Percentiles rank a stretch among this genome's conserved stretches.
Evolutionary conservation across 2,888 invertebrate genomes (phyloP).

Genomic region (Tetragonula carbonaria): DNA sequence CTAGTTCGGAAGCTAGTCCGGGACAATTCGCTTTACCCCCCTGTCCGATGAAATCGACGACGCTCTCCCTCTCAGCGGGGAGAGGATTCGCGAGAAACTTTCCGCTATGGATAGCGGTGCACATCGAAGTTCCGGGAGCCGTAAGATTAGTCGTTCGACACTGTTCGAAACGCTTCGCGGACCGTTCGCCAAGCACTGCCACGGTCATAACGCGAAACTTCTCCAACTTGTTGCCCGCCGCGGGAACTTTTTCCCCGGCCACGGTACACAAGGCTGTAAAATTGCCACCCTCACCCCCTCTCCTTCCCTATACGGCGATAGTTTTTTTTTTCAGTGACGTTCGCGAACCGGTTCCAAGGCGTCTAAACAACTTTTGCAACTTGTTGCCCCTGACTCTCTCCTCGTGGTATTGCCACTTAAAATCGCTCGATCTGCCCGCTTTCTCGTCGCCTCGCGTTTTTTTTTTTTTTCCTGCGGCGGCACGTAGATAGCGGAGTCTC

Average conservation of each 20-base stretch:
- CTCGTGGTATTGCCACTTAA: slow-evolving; percentile 33
- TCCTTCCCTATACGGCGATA: slow-evolving; percentile 46
- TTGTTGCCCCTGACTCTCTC: slow-evolving; percentile 71
- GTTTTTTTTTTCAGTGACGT: slow-evolving; percentile 57
- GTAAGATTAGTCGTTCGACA: slow-evolving; percentile 69
- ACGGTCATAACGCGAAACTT: slow-evolving; percentile 62
- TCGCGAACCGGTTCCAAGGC: slow-evolving; percentile 49
- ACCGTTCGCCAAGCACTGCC: slow-evolving; percentile 44
- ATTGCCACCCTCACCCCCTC: slow-evolving; percentile 26
- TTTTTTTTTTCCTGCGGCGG: not conserved
- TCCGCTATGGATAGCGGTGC: slow-evolving; percentile 35
- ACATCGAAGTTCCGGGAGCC: slow-evolving; percentile 43
- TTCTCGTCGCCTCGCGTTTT: not conserved
- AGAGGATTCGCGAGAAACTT: slow-evolving; percentile 43
- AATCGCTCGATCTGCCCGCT: slow-evolving; percentile 20
- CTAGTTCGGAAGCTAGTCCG: slow-evolving; percentile 2
- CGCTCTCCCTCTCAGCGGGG: not conserved
- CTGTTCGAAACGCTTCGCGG: slow-evolving; percentile 57
- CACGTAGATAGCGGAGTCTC: not conserved
- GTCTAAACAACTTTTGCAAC: slow-evolving; percentile 76
- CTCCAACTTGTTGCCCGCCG: slow-evolving; percentile 69
- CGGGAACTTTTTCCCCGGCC: slow-evolving; percentile 55
- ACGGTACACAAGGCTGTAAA: slow-evolving; percentile 51
- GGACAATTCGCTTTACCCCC: slow-evolving; percentile 23
- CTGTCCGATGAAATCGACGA: slow-evolving; percentile 40